Conservation (phyloP, 2,113 vertebrate species). For the Eptesicus fuscus region DNA sequence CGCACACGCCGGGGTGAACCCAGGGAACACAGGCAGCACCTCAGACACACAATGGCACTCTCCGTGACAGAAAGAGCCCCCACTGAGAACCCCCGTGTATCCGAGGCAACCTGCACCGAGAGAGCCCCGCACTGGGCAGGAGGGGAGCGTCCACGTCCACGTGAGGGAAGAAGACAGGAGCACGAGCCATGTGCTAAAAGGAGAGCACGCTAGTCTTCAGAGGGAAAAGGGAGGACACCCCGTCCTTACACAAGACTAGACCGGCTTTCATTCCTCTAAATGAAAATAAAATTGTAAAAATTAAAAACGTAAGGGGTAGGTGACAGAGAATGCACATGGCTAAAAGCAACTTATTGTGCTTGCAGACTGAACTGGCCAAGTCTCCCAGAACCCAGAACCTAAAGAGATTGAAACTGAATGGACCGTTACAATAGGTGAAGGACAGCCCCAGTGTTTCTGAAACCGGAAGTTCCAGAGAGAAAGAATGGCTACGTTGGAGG, state of each 20-base stretch:
- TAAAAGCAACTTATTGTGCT: neutral
- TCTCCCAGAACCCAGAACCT: neutral
- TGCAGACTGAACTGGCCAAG: neutral
- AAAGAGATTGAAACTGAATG: neutral
- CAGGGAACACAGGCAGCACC: neutral
- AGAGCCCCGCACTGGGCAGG: neutral
- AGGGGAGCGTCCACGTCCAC: neutral
- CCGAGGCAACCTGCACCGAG: neutral
- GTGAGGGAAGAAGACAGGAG: neutral
- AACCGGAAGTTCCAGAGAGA: neutral
- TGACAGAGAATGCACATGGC: neutral
- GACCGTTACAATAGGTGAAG: neutral
- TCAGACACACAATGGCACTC: neutral
- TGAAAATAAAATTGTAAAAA: neutral
- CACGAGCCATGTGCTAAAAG: neutral
- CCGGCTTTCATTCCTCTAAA: neutral
- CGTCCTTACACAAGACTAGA: neutral
- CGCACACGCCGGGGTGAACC: neutral
- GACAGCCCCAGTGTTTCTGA: neutral
- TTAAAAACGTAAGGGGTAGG: neutral
- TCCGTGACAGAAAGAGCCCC: neutral
- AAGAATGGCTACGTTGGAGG: neutral
- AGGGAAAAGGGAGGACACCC: neutral
- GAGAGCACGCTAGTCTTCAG: neutral
- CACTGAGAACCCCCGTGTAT: neutral